Base-by-base conservation (phyloP, 2,113 vertebrate genomes). In the Muntiacus reevesi region DNA sequence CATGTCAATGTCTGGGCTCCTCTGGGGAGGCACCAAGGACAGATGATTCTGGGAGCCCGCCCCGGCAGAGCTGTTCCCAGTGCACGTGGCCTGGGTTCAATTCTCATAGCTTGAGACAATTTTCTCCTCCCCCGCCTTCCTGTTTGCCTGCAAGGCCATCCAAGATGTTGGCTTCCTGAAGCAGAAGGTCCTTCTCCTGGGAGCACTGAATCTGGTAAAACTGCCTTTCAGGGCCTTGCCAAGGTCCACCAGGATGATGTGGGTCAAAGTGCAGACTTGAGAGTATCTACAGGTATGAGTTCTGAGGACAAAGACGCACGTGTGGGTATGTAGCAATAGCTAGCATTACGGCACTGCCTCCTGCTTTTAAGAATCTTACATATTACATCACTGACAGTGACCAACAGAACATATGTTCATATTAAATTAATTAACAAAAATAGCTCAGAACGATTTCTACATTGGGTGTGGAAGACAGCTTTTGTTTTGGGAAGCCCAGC, bases 381-480 rank as follows among this genome's bases (percentile, higher is more conserved):
- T 28, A 30, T 67, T 28, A 47, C 50, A 71, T 60, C 59, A 36
- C 2, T 59, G 94, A 64, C 15, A 52, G 0, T 84, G 95, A 93
- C 82, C 91, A 79, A 60, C 57, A 88, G 76, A 89, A 54, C 67
- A 79, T 45, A 40, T n/a, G 87, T 36, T 90, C 91, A 50, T 19
- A 62, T 94, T 91, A 89, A 83, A 71, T 84, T 59, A 74, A 95
- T 92, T 54, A 94, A 47, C n/a, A 87, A 86, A 95, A 95, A 71
- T 45, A 91, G 79, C n/a, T 60, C n/a, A 64, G 86, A 89, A 59
- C n/a, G 52, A 79, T 90, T 74, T 95, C 78, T 52, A 74, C 52
- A 10, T 6, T 3, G 27, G 50, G 43, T 30, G 2, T n/a, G 6
- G 79, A 60, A 59, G 50, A 57, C 71, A 79, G 55, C 17, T 27